Base-by-base conservation (phyloP, 2,113 vertebrate species). In the Coptodon bakossiorum region DNA sequence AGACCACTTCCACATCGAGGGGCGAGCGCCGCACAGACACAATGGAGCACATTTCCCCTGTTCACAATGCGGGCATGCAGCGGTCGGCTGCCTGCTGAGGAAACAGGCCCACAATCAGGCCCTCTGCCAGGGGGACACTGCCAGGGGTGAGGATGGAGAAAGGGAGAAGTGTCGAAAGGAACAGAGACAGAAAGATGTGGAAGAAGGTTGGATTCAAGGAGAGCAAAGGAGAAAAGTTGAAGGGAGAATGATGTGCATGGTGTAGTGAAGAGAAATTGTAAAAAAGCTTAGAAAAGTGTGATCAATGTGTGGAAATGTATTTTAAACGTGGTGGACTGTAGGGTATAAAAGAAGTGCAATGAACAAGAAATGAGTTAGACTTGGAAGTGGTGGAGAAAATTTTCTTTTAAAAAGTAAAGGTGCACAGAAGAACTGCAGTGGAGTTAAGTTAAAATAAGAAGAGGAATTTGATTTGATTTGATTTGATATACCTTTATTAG, bases 21-120 rank as follows among this genome's bases (percentile, higher is more conserved):
- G 88, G 83, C 14, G 92, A 92, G 92, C 80, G 16, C 76, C 22
- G 79, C 85, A 17, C 88, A 63, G 92, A 93, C 94, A 96, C 94
- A 96, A 94, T 96, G 90, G 95, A 92, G 92, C 95, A 95, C 92
- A 94, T 93, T 95, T 94, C 92, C 89, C 92, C 85, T 34, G 90
- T 89, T 93, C 92, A 95, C 93, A 96, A 95, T 94, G 90, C 83
- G 90, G 93, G 91, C 91, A 90, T 34, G 91, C 82, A 57, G 81
- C 61, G 66, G 91, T 85, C 76, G 82, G 79, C 84, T 80, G 91
- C 78, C 89, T 83, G 92, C 89, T 71, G 85, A 83, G 86, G 86
- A 90, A 89, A 89, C 91, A 83, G 86, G 89, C 78, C 78, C 79
- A 82, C 86, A 38, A 85, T 90, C 85, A 88, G 94, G 93, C 91